Evolutionary conservation across 92 coral and sea anemone genomes (phyloP).

Genomic region (Palythoa grandiflora): DNA sequence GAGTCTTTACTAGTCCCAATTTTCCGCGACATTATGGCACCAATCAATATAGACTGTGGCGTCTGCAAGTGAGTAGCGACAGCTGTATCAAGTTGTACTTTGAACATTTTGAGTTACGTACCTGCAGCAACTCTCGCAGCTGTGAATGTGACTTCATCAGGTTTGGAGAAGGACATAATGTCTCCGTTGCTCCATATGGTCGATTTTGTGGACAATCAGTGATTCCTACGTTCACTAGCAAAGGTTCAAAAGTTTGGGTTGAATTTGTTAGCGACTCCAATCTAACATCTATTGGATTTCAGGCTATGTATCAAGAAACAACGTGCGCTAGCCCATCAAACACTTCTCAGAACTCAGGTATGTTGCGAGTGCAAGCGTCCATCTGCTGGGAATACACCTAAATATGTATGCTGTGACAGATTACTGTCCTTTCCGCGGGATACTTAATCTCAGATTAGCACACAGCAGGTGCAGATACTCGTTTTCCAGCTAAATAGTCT

Average conservation of each 20-base stretch:
- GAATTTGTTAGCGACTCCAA: constrained; percentile 28
- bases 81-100: constrained; percentile 24
- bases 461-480: too few species aligned
- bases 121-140: not conserved
- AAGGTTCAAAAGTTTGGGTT: constrained; percentile 24
- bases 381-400: not conserved
- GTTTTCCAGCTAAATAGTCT: too few species aligned
- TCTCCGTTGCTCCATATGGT: constrained; percentile 24
- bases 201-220: constrained; percentile 11
- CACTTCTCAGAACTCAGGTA: not conserved
- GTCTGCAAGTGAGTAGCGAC: constrained; percentile 18
- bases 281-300: constrained; percentile 20
- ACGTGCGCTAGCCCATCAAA: not conserved
- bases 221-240: not conserved
- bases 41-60: constrained; percentile 20
- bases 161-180: constrained; percentile 31
- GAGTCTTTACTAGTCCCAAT: constrained; percentile 31
- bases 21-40: constrained; percentile 25
- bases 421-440: too few species aligned
- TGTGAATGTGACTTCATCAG: constrained; percentile 43
- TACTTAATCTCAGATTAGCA: too few species aligned
- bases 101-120: constrained; percentile 12
- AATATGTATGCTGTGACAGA: too few species aligned
- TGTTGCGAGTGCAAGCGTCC: not conserved
- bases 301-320: constrained; percentile 33